These are phyloP conservation scores for Meriones psammophilus DNA, from an alignment of 2,797 vertebrate genomes.

Conservation along the genomic window DNA sequence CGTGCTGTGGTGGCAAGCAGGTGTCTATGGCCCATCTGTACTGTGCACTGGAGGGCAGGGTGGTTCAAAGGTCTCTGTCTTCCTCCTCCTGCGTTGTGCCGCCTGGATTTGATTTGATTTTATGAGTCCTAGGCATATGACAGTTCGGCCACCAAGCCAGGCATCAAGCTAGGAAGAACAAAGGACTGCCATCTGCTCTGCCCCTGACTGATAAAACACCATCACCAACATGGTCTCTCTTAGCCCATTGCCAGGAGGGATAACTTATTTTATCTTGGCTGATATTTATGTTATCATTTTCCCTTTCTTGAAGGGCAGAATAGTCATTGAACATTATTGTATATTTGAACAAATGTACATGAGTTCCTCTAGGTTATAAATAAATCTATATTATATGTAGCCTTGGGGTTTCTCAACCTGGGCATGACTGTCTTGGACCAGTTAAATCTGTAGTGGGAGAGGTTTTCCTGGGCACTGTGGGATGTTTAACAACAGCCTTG, in stretches of 20 bases:
- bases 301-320: neutral
- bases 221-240: neutral
- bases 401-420: neutral
- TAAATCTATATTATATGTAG: neutral
- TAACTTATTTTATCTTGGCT: neutral
- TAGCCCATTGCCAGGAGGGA: neutral
- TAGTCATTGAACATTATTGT: constrained; percentile 15
- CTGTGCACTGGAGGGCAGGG: neutral
- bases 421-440: neutral
- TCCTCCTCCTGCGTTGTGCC: neutral
- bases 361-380: neutral
- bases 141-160: neutral
- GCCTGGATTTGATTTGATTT: neutral
- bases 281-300: neutral
- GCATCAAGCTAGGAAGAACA: neutral
- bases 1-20: neutral
- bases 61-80: neutral
- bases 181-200: neutral
- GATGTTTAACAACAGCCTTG: neutral
- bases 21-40: neutral
- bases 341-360: neutral
- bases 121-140: neutral
- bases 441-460: neutral
- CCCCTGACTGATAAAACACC: neutral
- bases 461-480: neutral